Base-by-base conservation (phyloP, 2,797 vertebrate species). In the Crax fasciolata region DNA sequence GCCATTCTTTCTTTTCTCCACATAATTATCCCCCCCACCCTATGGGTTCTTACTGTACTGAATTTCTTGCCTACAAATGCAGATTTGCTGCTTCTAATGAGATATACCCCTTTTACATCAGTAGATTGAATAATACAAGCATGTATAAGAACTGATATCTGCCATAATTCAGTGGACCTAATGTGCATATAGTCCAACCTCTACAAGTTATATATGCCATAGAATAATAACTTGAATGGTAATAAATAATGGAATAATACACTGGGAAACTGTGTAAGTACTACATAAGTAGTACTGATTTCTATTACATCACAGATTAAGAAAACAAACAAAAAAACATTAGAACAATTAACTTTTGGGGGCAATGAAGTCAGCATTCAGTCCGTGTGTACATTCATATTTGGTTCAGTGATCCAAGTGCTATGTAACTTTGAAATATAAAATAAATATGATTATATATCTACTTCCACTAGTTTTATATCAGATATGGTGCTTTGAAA, bases 21-120 rank as follows among this genome's bases (percentile, higher is more conserved):
- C 9, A 20, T 5, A 18, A 66, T 58, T 73, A 39, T 87, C 85
- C 46, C 27, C 4, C 61, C 38, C n/a, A 10, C 0, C 0, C 35
- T 13, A 4, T 1, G 14, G 10, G 6, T 65, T 20, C 24, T 72
- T 73, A 23, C 18, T 76, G 2, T 4, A 2, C 73, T 86, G 3
- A 6, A 5, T 52, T 66, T 43, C 24, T 16, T 76, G 55, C 76
- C 73, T 25, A 5, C 48, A 44, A 5, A 13, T 28, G 52, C 32
- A 48, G 80, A 90, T 93, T 91, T 95, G 51, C 59, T 94, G 80
- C 73, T 70, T 63, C 28, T 81, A 76, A 32, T 66, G 83, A 84
- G 39, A 39, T 68, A 81, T 14, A 67, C 44, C 73, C 39, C 62
- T 84, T 81, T 79, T 49, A 76, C 48, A 35, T 57, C 30, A 27